Evolutionary conservation across 2,888 invertebrate genomes (phyloP).

Genomic region (Zhuqinia jingwanae): DNA sequence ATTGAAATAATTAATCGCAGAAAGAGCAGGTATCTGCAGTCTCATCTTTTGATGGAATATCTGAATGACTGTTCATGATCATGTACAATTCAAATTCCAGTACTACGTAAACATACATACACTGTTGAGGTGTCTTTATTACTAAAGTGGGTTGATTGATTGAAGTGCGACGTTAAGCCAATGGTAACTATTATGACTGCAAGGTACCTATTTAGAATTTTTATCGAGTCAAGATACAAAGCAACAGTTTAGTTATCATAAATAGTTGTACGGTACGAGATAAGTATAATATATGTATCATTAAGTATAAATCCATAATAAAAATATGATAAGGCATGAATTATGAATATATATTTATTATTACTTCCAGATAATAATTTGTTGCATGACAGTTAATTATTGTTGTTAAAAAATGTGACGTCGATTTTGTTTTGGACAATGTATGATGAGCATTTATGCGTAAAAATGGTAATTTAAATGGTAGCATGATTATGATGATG

Average conservation of each 20-base stretch:
- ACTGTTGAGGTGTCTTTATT: background rate
- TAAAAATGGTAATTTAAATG: too few relatives aligned
- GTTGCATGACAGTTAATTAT: too few relatives aligned
- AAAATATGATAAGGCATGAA: background rate
- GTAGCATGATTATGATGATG: too few relatives aligned
- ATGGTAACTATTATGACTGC: constrained; percentile 73
- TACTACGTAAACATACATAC: background rate
- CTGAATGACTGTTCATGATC: background rate
- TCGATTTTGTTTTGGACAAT: too few relatives aligned
- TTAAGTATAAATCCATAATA: too few relatives aligned
- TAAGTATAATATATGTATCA: background rate
- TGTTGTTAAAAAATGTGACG: too few relatives aligned
- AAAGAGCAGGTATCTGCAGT: background rate
- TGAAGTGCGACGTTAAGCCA: constrained; percentile 52
- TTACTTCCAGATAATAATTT: too few relatives aligned
- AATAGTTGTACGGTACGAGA: background rate
- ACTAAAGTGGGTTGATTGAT: background rate
- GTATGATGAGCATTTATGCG: too few relatives aligned
- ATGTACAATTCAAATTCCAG: constrained; percentile 31
- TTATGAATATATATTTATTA: background rate
- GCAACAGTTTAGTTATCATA: constrained; percentile 63
- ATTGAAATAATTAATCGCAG: background rate
- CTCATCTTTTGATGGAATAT: background rate
- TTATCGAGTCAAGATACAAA: constrained; percentile 72
- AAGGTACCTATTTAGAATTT: constrained; percentile 72